A percentile compares a stretch with the other conserved stretches of the same genome.
These are phyloP conservation scores for Nothocercus julius DNA, from an alignment of 2,113 vertebrate species.

Conservation along the genomic window DNA sequence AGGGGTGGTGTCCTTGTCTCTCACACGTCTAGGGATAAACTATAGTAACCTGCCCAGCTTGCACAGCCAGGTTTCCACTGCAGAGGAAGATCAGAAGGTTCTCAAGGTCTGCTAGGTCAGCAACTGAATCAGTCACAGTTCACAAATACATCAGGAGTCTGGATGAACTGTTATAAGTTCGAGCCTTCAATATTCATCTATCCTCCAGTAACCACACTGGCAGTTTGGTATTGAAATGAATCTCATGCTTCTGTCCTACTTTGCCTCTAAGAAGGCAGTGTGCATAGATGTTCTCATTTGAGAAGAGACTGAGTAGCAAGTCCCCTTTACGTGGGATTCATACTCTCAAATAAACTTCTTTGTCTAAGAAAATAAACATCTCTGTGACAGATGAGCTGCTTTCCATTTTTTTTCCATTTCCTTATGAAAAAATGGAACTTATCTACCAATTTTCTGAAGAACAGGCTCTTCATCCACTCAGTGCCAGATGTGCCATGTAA, in stretches of 20 bases:
- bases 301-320: background rate
- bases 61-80: background rate
- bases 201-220: background rate
- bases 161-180: background rate
- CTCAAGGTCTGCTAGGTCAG: background rate
- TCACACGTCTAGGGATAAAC: no score
- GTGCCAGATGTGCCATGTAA: background rate
- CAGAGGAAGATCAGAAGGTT: background rate
- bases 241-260: background rate
- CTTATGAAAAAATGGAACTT: background rate
- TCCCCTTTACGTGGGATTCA: background rate
- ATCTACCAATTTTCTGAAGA: background rate
- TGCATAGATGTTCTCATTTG: background rate
- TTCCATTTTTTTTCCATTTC: background rate
- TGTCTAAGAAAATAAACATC: background rate
- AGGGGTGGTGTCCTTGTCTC: no score
- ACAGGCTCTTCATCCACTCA: background rate
- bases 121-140: background rate
- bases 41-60: background rate
- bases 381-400: background rate
- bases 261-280: background rate
- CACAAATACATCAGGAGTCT: background rate
- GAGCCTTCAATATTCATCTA: background rate
- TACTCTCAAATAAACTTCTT: background rate
- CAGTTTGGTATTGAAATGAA: background rate